Evolutionary conservation across 2,113 vertebrate genomes (phyloP).

Genomic region (Hyla sarda): DNA sequence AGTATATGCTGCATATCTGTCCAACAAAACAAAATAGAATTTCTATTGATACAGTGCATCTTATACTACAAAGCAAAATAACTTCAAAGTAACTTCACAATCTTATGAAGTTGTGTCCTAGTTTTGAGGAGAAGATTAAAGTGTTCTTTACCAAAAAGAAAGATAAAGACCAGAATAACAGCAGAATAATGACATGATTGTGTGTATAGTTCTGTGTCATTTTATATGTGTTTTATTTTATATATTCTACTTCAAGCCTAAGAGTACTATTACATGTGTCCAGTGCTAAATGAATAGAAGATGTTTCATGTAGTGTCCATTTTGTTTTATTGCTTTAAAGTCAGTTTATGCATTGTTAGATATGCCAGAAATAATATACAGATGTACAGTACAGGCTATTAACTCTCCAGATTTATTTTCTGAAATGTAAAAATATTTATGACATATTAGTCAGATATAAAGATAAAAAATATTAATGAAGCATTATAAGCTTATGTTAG

Average conservation of each 20-base stretch:
- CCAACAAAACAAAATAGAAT: not conserved
- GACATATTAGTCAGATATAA: too few relatives aligned
- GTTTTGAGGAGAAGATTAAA: slow-evolving; percentile 23
- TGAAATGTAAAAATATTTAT: too few relatives aligned
- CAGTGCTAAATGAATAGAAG: not conserved
- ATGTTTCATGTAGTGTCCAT: too few relatives aligned
- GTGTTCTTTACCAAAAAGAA: slow-evolving; percentile 24
- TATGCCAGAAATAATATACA: too few relatives aligned
- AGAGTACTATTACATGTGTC: not conserved
- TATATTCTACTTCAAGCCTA: not conserved
- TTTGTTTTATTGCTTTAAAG: too few relatives aligned
- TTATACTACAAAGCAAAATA: slow-evolving; percentile 22
- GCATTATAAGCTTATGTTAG: too few relatives aligned
- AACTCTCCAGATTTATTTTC: too few relatives aligned
- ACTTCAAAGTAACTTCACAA: slow-evolving; percentile 20
- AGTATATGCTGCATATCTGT: not conserved
- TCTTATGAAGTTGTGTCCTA: slow-evolving; percentile 33
- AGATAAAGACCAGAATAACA: not conserved
- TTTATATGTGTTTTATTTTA: not conserved
- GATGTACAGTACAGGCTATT: too few relatives aligned
- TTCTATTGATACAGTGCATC: not conserved
- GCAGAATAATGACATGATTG: not conserved
- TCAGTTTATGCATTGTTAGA: too few relatives aligned
- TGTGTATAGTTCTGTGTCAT: not conserved
- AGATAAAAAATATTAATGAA: too few relatives aligned